phyloP scores from a whole-genome alignment of 2,888 invertebrate species.

The Xanthorhoe spadicearia region DNA sequence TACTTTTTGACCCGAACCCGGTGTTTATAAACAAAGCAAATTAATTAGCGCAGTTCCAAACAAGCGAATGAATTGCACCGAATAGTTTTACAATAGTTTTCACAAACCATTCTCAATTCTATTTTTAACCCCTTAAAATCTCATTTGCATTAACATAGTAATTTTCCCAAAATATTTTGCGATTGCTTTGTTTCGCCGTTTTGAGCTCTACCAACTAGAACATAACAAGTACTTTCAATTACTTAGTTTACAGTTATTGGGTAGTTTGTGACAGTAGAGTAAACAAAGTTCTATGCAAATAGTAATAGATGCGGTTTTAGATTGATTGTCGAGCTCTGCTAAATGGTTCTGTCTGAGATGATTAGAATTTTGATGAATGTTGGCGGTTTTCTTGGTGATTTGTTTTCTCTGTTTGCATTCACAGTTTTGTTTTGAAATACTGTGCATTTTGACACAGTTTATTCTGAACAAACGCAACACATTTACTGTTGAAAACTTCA shows the following conservation, averaged over 20 bases:
- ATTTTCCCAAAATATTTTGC: not conserved
- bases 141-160: not conserved
- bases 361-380: conserved; percentile 31
- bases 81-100: conserved; percentile 31
- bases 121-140: not conserved
- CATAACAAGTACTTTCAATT: conserved; percentile 18
- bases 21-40: conserved; percentile 41
- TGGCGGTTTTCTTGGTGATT: conserved; percentile 13
- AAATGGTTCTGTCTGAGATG: conserved; percentile 19
- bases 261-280: conserved; percentile 15
- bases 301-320: conserved; percentile 28
- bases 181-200: conserved; percentile 11
- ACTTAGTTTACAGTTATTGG: not conserved
- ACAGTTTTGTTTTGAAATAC: not conserved
- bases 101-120: conserved; percentile 14
- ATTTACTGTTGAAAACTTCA: too few relatives aligned
- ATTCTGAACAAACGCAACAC: not conserved
- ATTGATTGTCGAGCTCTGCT: conserved; percentile 16
- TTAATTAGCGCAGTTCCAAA: conserved; percentile 36
- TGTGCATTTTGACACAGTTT: not conserved
- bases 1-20: conserved; percentile 20
- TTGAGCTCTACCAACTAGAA: conserved; percentile 2
- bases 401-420: conserved; percentile 4
- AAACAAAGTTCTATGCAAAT: conserved; percentile 19
- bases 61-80: conserved; percentile 30